A percentile compares a stretch with the other conserved stretches of the same genome.
Evolutionary conservation across 2,888 invertebrate genomes (phyloP).

Genomic region (Anthophora plumipes): DNA sequence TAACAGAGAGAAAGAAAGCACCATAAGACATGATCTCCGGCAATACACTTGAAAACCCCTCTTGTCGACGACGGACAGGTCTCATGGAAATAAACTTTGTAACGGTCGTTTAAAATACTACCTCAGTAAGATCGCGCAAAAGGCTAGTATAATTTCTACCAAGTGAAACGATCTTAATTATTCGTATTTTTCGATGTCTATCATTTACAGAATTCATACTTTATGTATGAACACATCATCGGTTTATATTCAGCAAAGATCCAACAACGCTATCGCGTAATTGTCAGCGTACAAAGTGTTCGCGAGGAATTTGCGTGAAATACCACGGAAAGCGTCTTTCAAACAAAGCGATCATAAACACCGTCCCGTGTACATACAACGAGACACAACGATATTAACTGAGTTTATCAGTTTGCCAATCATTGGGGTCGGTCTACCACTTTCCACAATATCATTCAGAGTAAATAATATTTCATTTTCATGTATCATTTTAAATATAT

Average conservation of each 20-base stretch:
- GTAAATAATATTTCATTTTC: too few relatives aligned
- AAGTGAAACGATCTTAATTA: slow-evolving; percentile 2
- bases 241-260: background rate
- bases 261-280: background rate
- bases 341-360: slow-evolving; percentile 1
- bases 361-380: background rate
- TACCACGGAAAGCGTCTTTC: slow-evolving; percentile 10
- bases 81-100: slow-evolving; percentile 2
- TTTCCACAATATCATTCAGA: too few relatives aligned
- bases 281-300: slow-evolving; percentile 8
- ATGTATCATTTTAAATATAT: too few relatives aligned
- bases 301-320: slow-evolving; percentile 12
- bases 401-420: too few relatives aligned
- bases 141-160: background rate
- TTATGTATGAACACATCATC: background rate
- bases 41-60: slow-evolving; percentile 3
- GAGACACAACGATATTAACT: background rate
- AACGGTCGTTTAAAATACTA: background rate
- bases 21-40: background rate
- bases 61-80: background rate
- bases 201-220: slow-evolving; percentile 3
- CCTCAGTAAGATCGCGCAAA: background rate
- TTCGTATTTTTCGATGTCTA: background rate
- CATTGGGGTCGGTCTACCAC: too few relatives aligned
- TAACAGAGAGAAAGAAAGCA: background rate